Evolutionary conservation across 37 sponge, comb jelly and placozoan species (phyloP), one percentile per base, ranked within the genome.

Genomic region (Lycopodina hypogea): DNA sequence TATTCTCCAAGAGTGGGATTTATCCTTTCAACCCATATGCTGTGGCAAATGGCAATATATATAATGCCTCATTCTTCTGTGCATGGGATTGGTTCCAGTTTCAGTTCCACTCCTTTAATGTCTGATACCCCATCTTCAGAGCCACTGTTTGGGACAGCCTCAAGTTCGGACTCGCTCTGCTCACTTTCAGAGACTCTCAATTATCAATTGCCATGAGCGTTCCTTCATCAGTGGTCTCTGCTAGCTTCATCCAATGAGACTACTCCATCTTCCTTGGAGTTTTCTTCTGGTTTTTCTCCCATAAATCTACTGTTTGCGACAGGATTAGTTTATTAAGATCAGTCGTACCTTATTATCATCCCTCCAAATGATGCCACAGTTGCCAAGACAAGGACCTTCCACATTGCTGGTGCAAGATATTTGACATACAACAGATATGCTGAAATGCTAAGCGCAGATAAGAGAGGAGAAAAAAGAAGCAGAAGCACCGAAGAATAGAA

Each of bases 401-500:
- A 36, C 26, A 71, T 71, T 6, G 42, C 72, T 71, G 72, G 72
- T 9, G 72, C 51, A 7, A 41, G 72, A 24, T 12, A 48, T 3
- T 51, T 71, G 50, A 71, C 72, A 71, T 8, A 50, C 9, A 22
- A 71, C 42, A 22, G 42, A 51, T 71, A 71, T 26, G 21, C 42
- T 19, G n/a, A 68, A 34, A 45, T 4, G 9, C 9, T 45, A 45
- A 71, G 21, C n/a, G 8, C 2, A 39, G 7, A 22, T 6, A 3
- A 45, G 22, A 42, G 24, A 7, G 7, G 50, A 42, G 18, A 42
- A 9, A 42, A 45, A 12, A 36, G 42, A 8, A 3, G 29, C 1
- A 42, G 11, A 22, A 69, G 22, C 3, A 34, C 18, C 6, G 69
- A 36, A 22, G 29, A 40, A 69, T 11, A 41, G 11, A 8, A 40